phyloP scores from a whole-genome alignment of 1,140 invertebrate genomes.

The Drosophila simulans region DNA sequence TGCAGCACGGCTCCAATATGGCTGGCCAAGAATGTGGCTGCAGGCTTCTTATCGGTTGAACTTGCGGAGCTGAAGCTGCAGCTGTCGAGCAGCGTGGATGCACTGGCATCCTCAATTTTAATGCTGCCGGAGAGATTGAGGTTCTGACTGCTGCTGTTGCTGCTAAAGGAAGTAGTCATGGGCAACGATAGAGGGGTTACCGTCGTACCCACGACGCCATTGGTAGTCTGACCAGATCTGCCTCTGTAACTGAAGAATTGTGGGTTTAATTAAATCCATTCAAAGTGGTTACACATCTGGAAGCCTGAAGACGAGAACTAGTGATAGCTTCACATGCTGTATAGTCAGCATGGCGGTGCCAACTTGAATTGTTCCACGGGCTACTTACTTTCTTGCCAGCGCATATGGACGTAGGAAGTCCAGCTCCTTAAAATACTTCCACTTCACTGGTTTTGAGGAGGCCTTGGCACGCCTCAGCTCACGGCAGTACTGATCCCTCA shows the following conservation, averaged over 20 bases:
- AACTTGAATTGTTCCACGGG: no score
- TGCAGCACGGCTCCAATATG: slow-evolving; percentile 54
- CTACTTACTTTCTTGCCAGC: slow-evolving; percentile 72
- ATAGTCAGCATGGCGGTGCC: no score
- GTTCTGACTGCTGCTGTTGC: slow-evolving; percentile 64
- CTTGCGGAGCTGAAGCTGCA: slow-evolving; percentile 46
- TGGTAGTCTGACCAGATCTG: slow-evolving; percentile 29
- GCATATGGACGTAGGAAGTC: slow-evolving; percentile 79
- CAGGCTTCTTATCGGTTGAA: slow-evolving; percentile 53
- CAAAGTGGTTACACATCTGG: no score
- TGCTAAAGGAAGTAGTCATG: slow-evolving; percentile 52
- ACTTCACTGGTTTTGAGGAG: slow-evolving; percentile 72
- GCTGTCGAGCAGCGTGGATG: slow-evolving; percentile 47
- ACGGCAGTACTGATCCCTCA: slow-evolving; percentile 80
- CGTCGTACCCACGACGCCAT: slow-evolving; percentile 24
- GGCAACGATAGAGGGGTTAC: slow-evolving; percentile 19
- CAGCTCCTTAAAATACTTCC: slow-evolving; percentile 81
- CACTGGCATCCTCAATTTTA: slow-evolving; percentile 63
- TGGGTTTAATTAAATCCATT: neutral
- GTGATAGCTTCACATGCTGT: no score
- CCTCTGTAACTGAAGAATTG: slow-evolving; percentile 58
- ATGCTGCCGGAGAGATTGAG: slow-evolving; percentile 53
- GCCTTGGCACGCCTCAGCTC: slow-evolving; percentile 76
- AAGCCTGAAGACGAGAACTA: no score
- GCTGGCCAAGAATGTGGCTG: slow-evolving; percentile 41